Conservation (phyloP, 1,140 invertebrate species). For the Eufriesea mexicana region DNA sequence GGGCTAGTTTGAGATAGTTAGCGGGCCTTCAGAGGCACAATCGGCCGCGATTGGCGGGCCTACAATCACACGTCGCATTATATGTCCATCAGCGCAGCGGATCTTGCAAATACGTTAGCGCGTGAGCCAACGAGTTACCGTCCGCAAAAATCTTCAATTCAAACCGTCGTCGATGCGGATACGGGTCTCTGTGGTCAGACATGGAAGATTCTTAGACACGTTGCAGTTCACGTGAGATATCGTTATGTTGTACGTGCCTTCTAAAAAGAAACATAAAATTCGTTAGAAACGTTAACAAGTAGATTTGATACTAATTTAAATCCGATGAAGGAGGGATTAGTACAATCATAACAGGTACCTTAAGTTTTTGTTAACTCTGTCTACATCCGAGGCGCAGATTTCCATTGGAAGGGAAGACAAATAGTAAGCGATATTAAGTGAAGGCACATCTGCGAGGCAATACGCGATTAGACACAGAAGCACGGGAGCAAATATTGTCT, state of each 20-base stretch:
- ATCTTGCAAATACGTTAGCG: slow-evolving; percentile 76
- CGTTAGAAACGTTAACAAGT: background rate
- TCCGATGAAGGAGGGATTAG: background rate
- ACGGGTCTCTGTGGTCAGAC: background rate
- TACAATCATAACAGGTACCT: background rate
- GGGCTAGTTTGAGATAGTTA: slow-evolving; percentile 83
- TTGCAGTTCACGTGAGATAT: background rate
- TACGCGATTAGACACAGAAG: slow-evolving; percentile 66
- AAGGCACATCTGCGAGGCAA: slow-evolving; percentile 65
- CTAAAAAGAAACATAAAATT: background rate
- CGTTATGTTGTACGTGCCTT: background rate
- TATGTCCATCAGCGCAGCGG: slow-evolving; percentile 76
- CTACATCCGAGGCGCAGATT: background rate
- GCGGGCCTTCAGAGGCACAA: slow-evolving; percentile 81
- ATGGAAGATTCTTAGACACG: background rate
- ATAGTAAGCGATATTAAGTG: slow-evolving; percentile 65
- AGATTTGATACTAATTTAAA: background rate
- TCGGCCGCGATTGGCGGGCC: slow-evolving; percentile 80
- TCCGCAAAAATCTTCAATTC: slow-evolving; percentile 48
- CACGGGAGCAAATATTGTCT: slow-evolving; percentile 67
- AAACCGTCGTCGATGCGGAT: slow-evolving; percentile 30
- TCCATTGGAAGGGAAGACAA: slow-evolving; percentile 53
- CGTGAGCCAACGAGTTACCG: slow-evolving; percentile 64
- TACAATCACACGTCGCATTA: slow-evolving; percentile 81
- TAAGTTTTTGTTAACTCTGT: background rate